phyloP scores from a whole-genome alignment of 2,888 invertebrate species.

The Meloe dianella region DNA sequence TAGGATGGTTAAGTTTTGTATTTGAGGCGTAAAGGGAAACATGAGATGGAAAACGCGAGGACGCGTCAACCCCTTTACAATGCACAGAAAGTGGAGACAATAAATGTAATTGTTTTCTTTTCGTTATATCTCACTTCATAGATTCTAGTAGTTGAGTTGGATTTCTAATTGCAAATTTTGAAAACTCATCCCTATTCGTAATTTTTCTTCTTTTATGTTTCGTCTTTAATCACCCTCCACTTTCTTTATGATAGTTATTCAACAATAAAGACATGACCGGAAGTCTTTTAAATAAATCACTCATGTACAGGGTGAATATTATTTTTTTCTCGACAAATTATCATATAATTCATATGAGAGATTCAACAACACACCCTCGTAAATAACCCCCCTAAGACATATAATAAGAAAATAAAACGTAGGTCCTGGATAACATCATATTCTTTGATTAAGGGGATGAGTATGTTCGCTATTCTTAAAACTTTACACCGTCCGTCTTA shows the following conservation, averaged over 20 bases:
- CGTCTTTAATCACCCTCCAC: neutral
- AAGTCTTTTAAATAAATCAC: slow-evolving; percentile 1
- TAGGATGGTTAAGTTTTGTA: neutral
- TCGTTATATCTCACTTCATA: slow-evolving; percentile 48
- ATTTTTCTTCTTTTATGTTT: neutral
- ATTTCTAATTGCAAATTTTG: slow-evolving; percentile 47
- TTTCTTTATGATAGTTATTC: neutral
- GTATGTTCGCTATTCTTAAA: slow-evolving; percentile 46
- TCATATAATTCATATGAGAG: slow-evolving; percentile 31
- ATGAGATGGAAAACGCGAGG: slow-evolving; percentile 30
- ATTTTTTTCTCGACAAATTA: slow-evolving; percentile 11
- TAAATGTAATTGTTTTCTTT: slow-evolving; percentile 56
- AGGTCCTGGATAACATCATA: slow-evolving; percentile 37
- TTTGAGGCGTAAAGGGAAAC: neutral
- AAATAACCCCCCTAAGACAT: slow-evolving; percentile 28
- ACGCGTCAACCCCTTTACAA: slow-evolving; percentile 53
- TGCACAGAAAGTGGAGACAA: slow-evolving; percentile 53
- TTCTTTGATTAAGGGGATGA: slow-evolving; percentile 44
- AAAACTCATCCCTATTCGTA: slow-evolving; percentile 31
- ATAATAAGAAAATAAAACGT: slow-evolving; percentile 32
- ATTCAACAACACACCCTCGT: slow-evolving; percentile 33
- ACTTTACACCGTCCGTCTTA: slow-evolving; percentile 39
- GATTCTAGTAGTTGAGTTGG: slow-evolving; percentile 44
- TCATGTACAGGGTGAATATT: neutral
- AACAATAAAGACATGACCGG: neutral